phyloP scores from a whole-genome alignment of 2,797 vertebrate genomes.

The Lophura swinhoii region DNA sequence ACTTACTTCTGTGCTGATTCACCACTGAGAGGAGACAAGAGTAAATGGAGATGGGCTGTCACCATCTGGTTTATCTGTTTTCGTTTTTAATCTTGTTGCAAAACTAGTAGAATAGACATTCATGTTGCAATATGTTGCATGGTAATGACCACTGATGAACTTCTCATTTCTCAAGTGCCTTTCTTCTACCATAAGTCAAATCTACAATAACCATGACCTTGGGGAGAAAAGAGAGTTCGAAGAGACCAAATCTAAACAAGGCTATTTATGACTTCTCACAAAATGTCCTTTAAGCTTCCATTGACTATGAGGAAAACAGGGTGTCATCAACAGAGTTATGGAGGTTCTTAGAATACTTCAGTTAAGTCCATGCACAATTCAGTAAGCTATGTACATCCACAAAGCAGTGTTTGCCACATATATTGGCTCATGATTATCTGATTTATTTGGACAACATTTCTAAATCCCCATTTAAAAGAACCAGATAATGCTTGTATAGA shows the following conservation, averaged over 20 bases:
- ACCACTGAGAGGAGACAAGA: background rate
- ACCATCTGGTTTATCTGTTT: background rate
- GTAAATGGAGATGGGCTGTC: background rate
- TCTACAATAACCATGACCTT: background rate
- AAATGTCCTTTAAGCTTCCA: background rate
- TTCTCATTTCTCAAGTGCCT: background rate
- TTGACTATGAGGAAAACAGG: background rate
- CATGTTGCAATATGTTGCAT: background rate
- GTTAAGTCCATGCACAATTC: conserved; percentile 1
- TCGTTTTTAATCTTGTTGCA: background rate
- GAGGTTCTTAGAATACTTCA: background rate
- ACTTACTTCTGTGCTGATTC: background rate
- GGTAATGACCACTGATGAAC: background rate
- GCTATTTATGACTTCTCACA: background rate
- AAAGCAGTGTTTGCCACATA: background rate
- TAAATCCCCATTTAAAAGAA: conserved; percentile 40
- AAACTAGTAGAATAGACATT: background rate
- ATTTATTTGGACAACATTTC: conserved; percentile 16
- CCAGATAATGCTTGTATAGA: conserved; percentile 28
- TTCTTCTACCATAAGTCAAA: background rate
- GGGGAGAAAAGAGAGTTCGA: background rate
- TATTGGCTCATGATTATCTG: conserved; percentile 18
- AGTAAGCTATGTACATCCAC: background rate
- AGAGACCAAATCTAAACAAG: background rate
- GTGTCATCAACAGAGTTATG: background rate